phyloP scores from a whole-genome alignment of 2,888 invertebrate species.

The Aquatica leii region DNA sequence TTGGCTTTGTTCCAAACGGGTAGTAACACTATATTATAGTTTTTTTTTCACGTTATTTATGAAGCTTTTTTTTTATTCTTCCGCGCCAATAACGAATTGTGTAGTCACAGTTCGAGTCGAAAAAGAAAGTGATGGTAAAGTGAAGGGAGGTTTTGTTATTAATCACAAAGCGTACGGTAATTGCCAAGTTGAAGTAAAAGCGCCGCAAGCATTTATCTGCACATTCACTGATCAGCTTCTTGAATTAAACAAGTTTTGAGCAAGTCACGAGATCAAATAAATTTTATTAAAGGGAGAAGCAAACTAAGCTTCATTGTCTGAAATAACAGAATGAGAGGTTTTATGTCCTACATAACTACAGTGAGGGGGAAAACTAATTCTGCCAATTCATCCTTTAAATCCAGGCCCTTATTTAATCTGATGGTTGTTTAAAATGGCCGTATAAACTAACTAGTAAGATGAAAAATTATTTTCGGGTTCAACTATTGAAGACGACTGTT shows the following conservation, averaged over 20 bases:
- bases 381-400: conserved; percentile 29
- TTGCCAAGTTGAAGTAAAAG: conserved; percentile 22
- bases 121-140: neutral
- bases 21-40: too few relatives aligned
- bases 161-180: conserved; percentile 23
- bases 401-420: conserved; percentile 23
- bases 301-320: conserved; percentile 25
- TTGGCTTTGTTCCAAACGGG: conserved; percentile 4
- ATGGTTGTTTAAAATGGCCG: conserved; percentile 23
- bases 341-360: conserved; percentile 25
- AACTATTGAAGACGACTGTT: conserved; percentile 1
- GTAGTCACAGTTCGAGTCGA: neutral
- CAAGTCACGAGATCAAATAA: conserved; percentile 33
- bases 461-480: neutral
- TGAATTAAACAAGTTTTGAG: conserved; percentile 32
- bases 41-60: too few relatives aligned
- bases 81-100: too few relatives aligned
- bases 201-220: conserved; percentile 24
- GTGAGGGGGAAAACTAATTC: conserved; percentile 25
- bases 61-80: neutral
- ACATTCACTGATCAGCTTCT: conserved; percentile 26
- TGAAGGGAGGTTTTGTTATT: conserved; percentile 10
- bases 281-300: conserved; percentile 23
- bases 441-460: neutral
- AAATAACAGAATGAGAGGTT: conserved; percentile 27